Percentiles rank a stretch among this genome's conserved stretches.
These are phyloP conservation scores for Eptatretus burgeri DNA, from an alignment of 2,113 vertebrate species.

Conservation along the genomic window DNA sequence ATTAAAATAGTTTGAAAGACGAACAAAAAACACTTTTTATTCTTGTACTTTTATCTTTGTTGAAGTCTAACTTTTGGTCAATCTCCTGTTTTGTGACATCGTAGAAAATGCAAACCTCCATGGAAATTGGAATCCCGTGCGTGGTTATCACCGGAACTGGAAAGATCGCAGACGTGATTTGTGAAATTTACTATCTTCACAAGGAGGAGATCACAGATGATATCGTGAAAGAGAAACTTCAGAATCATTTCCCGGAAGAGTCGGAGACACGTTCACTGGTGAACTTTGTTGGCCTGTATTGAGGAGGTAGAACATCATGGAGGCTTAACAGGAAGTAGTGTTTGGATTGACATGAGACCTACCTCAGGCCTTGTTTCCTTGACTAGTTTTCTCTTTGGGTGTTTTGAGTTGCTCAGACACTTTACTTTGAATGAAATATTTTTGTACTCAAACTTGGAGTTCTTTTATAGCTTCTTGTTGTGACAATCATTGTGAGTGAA, in stretches of 20 bases:
- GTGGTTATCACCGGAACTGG: constrained; percentile 70
- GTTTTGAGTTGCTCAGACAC: no score
- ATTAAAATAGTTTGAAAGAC: no score
- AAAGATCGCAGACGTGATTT: constrained; percentile 52
- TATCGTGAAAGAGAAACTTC: constrained; percentile 31
- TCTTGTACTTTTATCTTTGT: no score
- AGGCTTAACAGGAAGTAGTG: no score
- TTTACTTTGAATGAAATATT: neutral
- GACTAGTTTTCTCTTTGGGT: no score
- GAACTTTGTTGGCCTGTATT: constrained; percentile 40
- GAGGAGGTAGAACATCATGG: constrained; percentile 31
- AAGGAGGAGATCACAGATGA: constrained; percentile 26
- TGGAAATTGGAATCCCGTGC: constrained; percentile 46
- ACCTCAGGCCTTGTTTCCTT: no score
- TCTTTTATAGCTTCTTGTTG: neutral
- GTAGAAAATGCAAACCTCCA: constrained; percentile 60
- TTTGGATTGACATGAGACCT: no score
- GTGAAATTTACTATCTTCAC: constrained; percentile 19
- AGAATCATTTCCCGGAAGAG: constrained; percentile 25
- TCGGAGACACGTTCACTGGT: constrained; percentile 28
- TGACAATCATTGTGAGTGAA: no score
- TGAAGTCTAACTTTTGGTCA: no score
- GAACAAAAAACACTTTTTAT: no score
- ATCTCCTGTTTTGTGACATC: neutral
- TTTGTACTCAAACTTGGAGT: neutral